These are phyloP conservation scores for Galagoides demidoff DNA, from an alignment of 2,797 vertebrate genomes.

Conservation along the genomic window DNA sequence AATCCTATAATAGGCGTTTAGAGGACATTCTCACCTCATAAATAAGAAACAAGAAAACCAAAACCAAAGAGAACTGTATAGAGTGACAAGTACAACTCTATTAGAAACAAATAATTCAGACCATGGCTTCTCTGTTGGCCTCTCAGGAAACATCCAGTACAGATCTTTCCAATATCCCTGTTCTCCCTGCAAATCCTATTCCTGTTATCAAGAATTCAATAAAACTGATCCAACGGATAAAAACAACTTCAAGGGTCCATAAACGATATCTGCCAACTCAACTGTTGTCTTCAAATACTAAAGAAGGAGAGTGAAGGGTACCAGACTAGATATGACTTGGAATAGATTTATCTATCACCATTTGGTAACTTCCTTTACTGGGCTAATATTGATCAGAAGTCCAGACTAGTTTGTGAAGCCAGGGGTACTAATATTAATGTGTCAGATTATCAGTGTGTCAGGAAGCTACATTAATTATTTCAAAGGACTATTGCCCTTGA, in stretches of 20 bases:
- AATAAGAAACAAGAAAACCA: constrained; percentile 86
- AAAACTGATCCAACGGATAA: constrained; percentile 91
- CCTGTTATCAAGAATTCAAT: constrained; percentile 90
- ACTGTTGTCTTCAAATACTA: constrained; percentile 83
- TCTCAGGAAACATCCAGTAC: constrained; percentile 85
- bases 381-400: constrained; percentile 84
- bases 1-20: constrained; percentile 87
- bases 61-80: constrained; percentile 83
- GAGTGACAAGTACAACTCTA: constrained; percentile 82
- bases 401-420: constrained; percentile 86
- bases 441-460: constrained; percentile 85
- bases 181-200: constrained; percentile 87
- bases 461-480: constrained; percentile 84
- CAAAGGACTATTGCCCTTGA: constrained; percentile 86
- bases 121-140: constrained; percentile 81
- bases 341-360: constrained; percentile 88
- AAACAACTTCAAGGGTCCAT: constrained; percentile 86
- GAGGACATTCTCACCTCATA: constrained; percentile 82
- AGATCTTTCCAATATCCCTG: constrained; percentile 87
- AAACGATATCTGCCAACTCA: constrained; percentile 85
- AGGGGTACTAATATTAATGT: constrained; percentile 84
- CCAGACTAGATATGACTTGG: constrained; percentile 87
- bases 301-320: constrained; percentile 84
- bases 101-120: constrained; percentile 81
- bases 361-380: constrained; percentile 85